Conservation (phyloP, 2,888 invertebrate genomes). For the Agonopterix arenella region DNA sequence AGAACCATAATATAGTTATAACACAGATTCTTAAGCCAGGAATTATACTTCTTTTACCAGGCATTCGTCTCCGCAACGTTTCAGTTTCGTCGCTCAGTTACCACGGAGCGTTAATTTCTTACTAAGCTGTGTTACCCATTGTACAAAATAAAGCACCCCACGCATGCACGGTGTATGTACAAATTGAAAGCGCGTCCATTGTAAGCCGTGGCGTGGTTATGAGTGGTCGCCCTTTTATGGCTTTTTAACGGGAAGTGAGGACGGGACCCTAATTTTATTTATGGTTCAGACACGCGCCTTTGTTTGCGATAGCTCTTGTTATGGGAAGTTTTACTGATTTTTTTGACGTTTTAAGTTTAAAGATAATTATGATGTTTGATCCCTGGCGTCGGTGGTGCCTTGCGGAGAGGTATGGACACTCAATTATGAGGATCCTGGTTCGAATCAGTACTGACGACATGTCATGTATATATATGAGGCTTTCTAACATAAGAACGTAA, state of each 20-base stretch:
- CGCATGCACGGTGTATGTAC: conserved; percentile 30
- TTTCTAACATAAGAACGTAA: too few relatives aligned
- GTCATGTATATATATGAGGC: too few relatives aligned
- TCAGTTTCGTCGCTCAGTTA: neutral
- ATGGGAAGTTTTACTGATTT: conserved; percentile 11
- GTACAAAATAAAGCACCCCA: neutral
- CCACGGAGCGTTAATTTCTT: neutral
- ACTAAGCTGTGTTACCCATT: neutral
- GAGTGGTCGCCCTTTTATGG: conserved; percentile 33
- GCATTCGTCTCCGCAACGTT: too few relatives aligned
- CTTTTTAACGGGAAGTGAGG: conserved; percentile 35
- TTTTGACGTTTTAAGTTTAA: neutral
- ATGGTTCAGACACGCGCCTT: conserved; percentile 54
- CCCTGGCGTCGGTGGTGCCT: too few relatives aligned
- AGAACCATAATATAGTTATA: too few relatives aligned
- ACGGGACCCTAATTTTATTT: conserved; percentile 61
- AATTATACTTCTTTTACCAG: too few relatives aligned
- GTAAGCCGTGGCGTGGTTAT: conserved; percentile 20
- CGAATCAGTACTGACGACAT: too few relatives aligned
- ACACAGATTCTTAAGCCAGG: too few relatives aligned
- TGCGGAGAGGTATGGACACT: too few relatives aligned
- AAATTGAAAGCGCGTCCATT: conserved; percentile 54
- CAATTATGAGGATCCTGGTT: too few relatives aligned
- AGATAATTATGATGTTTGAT: too few relatives aligned
- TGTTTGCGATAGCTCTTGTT: conserved; percentile 27